Percentiles rank a stretch among this genome's conserved stretches.
phyloP scores from a whole-genome alignment of 1,140 invertebrate genomes.

The Paracyclopina nana region DNA sequence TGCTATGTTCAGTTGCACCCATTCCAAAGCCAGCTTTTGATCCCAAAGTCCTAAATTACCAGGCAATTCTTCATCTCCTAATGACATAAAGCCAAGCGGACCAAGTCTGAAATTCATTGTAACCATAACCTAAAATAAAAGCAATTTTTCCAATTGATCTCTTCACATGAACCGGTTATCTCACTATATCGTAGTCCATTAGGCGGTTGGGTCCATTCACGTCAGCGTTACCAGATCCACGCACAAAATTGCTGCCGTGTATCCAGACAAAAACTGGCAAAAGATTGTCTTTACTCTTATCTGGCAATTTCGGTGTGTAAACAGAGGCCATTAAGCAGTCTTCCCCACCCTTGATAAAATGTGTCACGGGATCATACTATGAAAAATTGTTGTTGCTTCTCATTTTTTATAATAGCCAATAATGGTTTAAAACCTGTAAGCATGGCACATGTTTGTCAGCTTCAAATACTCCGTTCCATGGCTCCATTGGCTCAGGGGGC shows the following conservation, averaged over 20 bases:
- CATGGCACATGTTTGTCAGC: background rate
- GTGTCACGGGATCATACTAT: background rate
- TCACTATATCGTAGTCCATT: background rate
- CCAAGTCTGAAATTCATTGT: background rate
- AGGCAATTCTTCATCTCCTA: constrained; percentile 21
- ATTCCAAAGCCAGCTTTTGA: constrained; percentile 26
- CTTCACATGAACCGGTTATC: background rate
- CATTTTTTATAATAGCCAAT: background rate
- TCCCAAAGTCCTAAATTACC: constrained; percentile 31
- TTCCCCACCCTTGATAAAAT: background rate
- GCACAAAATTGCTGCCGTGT: background rate
- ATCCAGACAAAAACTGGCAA: background rate
- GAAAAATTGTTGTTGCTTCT: background rate
- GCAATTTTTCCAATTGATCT: background rate
- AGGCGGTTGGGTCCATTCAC: background rate
- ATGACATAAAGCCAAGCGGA: constrained; percentile 12
- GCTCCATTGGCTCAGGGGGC: no score
- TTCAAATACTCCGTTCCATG: background rate
- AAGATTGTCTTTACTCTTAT: background rate
- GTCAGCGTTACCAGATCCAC: background rate
- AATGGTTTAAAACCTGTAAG: background rate
- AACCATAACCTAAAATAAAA: background rate
- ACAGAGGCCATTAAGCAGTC: background rate
- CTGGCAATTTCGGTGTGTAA: background rate
- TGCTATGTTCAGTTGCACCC: constrained; percentile 27